A percentile compares a stretch with the other conserved stretches of the same genome.
phyloP scores from a whole-genome alignment of 1,140 invertebrate species.

The Oppia nitens region DNA sequence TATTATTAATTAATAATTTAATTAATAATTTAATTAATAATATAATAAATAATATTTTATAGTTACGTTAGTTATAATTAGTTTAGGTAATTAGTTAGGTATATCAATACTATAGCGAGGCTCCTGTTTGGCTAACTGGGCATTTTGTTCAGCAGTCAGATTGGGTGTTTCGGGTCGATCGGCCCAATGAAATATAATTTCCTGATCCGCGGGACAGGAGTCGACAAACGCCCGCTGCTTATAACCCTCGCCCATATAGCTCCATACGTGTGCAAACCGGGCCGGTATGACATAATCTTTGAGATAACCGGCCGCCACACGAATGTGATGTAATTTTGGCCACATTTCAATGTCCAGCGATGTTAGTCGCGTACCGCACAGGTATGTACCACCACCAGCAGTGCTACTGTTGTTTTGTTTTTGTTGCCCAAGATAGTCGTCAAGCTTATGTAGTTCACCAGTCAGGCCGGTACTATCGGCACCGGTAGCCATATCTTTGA shows the following conservation, averaged over 20 bases:
- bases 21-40: too few relatives aligned
- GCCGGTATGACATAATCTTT: conserved; percentile 39
- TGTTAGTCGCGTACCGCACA: conserved; percentile 32
- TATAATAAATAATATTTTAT: too few relatives aligned
- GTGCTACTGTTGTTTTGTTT: neutral
- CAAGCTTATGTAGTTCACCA: conserved; percentile 31
- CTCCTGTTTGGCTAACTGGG: conserved; percentile 25
- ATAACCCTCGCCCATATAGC: conserved; percentile 42
- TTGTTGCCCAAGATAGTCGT: conserved; percentile 27
- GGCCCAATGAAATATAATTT: conserved; percentile 41
- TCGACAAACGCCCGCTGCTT: conserved; percentile 36
- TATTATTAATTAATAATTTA: too few relatives aligned
- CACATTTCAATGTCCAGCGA: conserved; percentile 39
- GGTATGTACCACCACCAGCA: conserved; percentile 25
- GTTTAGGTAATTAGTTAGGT: conserved; percentile 19
- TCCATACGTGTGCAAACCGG: conserved; percentile 37
- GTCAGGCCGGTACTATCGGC: conserved; percentile 32
- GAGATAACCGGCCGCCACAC: conserved; percentile 36
- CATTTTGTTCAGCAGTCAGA: conserved; percentile 27
- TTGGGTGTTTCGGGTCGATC: conserved; percentile 33
- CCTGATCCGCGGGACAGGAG: conserved; percentile 44
- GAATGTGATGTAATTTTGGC: conserved; percentile 41
- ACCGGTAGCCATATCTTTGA: conserved; percentile 36
- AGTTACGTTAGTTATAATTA: too few relatives aligned
- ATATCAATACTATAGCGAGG: conserved; percentile 28